Base-by-base conservation (phyloP, 2,797 vertebrate genomes). In the Premnoplex brunnescens region DNA sequence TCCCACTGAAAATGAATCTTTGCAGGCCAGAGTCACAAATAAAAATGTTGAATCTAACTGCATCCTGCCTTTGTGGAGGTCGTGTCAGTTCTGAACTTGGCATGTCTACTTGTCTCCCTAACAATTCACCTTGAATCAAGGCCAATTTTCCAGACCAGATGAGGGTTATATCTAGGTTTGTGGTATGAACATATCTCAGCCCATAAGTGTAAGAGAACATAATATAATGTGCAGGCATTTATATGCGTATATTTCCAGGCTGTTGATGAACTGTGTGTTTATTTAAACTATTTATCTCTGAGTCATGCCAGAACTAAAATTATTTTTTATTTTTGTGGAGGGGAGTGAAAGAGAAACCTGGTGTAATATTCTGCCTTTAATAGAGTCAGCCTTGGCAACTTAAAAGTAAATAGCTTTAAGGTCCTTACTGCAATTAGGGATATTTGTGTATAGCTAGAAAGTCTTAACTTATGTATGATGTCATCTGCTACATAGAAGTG, bases 361-460 rank as follows among this genome's bases (percentile, higher is more conserved):
- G 59, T 74, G 69, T 71, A 24, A 49, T 85, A 91, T 75, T 62
- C 59, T 85, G 43, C 16, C 28, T 54, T 91, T 91, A 88, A 69
- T 78, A 67, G 51, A 91, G 30, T 78, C 23, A 81, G 26, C 69
- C 64, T 81, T 86, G 54, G 46, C 56, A 85, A 36, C 73, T 37
- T 75, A 46, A 86, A 94, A 94, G 59, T 34, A 90, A 93, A 78
- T 54, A 90, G 41, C 41, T 91, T 76, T 59, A 75, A 52, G 16
- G 14, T 85, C 17, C n/a, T 58, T 75, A 73, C 34, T 75, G n/a
- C 84, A 95, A n/a, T 93, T 86, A 88, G 51, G 73, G 63, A 20
- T 83, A 2, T 64, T 34, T 79, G 43, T 91, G 87, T 63, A 59
- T 73, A 95, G n/a, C 41, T 58, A 52, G 51, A 49, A 79, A 60